Conservation (phyloP, 2,888 invertebrate genomes). For the Phaedon cochleariae region DNA sequence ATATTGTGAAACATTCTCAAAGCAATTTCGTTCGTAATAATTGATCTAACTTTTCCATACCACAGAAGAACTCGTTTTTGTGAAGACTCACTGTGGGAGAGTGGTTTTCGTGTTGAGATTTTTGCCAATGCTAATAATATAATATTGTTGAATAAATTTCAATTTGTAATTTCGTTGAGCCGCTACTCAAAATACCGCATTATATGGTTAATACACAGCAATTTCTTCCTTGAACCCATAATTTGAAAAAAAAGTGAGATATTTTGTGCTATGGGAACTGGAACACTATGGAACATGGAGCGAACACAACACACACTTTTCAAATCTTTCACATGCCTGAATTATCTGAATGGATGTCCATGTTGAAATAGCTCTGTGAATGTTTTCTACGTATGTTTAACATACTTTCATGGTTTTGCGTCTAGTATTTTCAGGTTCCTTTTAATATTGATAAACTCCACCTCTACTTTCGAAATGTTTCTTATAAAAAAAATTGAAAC, state of each 20-base stretch:
- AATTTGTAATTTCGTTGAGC: constrained; percentile 34
- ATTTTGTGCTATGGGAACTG: neutral
- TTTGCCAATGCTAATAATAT: constrained; percentile 31
- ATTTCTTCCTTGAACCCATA: neutral
- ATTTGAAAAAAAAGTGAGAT: neutral
- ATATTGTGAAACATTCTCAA: constrained; percentile 31
- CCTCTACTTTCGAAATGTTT: no score
- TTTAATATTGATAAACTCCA: no score
- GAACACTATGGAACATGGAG: neutral
- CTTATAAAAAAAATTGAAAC: no score
- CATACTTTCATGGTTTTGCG: no score
- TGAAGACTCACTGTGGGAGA: constrained; percentile 34
- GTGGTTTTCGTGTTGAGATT: constrained; percentile 29
- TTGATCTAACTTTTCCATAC: constrained; percentile 34
- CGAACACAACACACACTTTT: no score
- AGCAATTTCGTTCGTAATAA: constrained; percentile 35
- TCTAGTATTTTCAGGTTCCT: no score
- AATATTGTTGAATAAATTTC: constrained; percentile 33
- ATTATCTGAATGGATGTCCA: no score
- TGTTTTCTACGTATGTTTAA: no score
- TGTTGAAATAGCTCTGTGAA: no score
- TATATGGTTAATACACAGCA: constrained; percentile 5
- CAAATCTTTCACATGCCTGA: no score
- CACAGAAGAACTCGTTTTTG: constrained; percentile 31
- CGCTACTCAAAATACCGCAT: constrained; percentile 32